Percentiles rank a stretch among this genome's conserved stretches.
These are phyloP conservation scores for Aspidapion aeneum DNA, from an alignment of 2,888 invertebrate species.

Conservation along the genomic window DNA sequence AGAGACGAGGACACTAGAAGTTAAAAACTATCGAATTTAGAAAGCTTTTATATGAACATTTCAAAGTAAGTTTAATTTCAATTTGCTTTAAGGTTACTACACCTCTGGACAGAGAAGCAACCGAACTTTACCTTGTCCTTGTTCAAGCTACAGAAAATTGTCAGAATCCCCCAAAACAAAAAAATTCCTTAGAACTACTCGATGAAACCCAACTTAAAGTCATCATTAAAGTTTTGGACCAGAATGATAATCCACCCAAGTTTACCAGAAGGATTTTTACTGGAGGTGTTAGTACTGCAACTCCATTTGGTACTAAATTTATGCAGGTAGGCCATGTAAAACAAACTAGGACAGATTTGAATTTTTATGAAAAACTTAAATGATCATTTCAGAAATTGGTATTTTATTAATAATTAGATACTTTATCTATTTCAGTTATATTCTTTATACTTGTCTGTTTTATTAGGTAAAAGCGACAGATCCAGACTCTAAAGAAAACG, in stretches of 20 bases:
- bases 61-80: no score
- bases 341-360: not conserved
- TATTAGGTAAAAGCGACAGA: constrained; percentile 64
- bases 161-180: constrained; percentile 52
- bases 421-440: no score
- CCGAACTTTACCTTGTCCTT: constrained; percentile 64
- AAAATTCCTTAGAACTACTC: constrained; percentile 53
- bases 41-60: no score
- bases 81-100: constrained; percentile 53
- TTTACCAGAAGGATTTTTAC: constrained; percentile 83
- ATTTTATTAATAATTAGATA: no score
- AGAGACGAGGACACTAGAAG: no score
- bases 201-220: constrained; percentile 72
- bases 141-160: constrained; percentile 86
- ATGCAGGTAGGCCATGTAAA: constrained; percentile 58
- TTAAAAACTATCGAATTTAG: no score
- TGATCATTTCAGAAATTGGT: no score
- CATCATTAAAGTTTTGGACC: constrained; percentile 69
- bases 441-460: no score
- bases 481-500: constrained; percentile 71
- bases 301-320: constrained; percentile 85
- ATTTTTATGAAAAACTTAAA: constrained; percentile 13
- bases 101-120: constrained; percentile 72
- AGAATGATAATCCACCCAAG: constrained; percentile 88
- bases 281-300: constrained; percentile 91